Conservation (phyloP, 2,113 vertebrate species). For the Propithecus coquereli region DNA sequence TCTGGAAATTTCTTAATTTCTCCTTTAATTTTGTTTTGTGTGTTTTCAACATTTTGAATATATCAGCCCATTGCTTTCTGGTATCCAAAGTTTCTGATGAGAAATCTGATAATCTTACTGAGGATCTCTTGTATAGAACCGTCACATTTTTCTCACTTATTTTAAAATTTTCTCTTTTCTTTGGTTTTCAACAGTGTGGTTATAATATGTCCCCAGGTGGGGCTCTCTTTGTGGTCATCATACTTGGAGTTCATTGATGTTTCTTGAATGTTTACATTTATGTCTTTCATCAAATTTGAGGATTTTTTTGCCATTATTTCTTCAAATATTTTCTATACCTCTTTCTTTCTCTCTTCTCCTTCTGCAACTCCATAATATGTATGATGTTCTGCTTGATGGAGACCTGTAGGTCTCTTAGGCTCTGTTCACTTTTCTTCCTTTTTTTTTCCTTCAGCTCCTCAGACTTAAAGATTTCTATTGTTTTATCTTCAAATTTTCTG, state of each 20-base stretch:
- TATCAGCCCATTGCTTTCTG: neutral
- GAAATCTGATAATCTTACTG: neutral
- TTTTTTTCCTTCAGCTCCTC: neutral
- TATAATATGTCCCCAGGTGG: neutral
- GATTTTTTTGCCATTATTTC: neutral
- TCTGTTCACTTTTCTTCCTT: neutral
- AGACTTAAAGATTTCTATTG: neutral
- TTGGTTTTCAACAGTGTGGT: neutral
- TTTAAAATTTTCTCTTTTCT: neutral
- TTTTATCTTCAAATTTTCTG: neutral
- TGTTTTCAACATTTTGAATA: neutral
- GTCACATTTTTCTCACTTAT: neutral
- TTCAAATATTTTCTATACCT: neutral
- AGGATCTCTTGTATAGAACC: neutral
- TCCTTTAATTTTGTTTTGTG: neutral
- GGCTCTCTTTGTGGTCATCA: neutral
- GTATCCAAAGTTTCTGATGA: neutral
- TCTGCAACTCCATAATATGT: neutral
- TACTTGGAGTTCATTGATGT: neutral
- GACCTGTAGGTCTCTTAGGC: neutral
- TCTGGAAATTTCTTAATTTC: neutral
- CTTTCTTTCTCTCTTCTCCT: neutral
- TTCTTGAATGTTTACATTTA: neutral
- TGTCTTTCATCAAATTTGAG: neutral
- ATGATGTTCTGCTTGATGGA: neutral